Conservation (phyloP, 1,140 invertebrate genomes). For the Campodea augens region DNA sequence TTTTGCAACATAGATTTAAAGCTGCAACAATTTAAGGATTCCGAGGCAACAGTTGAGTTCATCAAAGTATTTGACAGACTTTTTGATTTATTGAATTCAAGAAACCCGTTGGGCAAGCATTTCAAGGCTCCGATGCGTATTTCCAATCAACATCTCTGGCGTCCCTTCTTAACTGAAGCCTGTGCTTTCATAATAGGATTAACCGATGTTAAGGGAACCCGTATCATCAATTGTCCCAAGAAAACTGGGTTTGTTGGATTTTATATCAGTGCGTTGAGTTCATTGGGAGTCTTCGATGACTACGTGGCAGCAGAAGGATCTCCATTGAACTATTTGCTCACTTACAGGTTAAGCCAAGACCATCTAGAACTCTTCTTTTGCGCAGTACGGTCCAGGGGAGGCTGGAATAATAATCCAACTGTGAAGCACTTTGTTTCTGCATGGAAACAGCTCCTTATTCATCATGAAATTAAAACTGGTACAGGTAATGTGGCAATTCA, state of each 20-base stretch:
- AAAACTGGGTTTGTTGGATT: not conserved
- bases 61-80: slow-evolving; percentile 16
- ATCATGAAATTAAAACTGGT: not conserved
- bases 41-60: slow-evolving; percentile 15
- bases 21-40: slow-evolving; percentile 11
- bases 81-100: slow-evolving; percentile 18
- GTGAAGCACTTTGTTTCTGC: slow-evolving; percentile 17
- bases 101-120: slow-evolving; percentile 13
- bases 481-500: not conserved
- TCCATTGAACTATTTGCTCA: slow-evolving; percentile 15
- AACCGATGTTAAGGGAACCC: too few species aligned
- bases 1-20: slow-evolving; percentile 13
- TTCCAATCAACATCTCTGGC: slow-evolving; percentile 12
- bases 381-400: too few species aligned
- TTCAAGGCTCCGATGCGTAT: slow-evolving; percentile 15
- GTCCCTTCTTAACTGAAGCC: too few species aligned
- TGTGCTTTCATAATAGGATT: too few species aligned
- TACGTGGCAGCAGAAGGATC: not conserved
- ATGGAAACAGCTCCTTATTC: not conserved
- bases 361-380: too few species aligned
- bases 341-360: slow-evolving; percentile 23
- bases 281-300: not conserved
- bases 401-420: too few species aligned
- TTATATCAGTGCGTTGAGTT: not conserved
- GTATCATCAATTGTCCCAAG: too few species aligned